Evolutionary conservation across 2,113 vertebrate species (phyloP).

Genomic region (Noctilio leporinus): DNA sequence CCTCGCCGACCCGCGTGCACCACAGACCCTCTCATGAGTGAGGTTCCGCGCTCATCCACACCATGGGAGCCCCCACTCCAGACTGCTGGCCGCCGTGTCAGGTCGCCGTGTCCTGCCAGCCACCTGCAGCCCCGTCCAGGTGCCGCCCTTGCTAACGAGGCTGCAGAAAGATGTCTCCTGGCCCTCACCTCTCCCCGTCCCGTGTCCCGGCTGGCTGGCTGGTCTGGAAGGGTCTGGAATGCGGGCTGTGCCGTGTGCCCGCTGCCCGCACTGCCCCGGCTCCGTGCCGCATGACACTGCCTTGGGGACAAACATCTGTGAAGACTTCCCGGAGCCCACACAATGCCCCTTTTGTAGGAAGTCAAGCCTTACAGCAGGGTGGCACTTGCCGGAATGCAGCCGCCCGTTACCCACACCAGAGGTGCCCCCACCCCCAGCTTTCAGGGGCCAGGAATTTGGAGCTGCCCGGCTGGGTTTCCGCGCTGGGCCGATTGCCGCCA

Average conservation of each 20-base stretch:
- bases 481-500: no score
- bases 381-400: neutral
- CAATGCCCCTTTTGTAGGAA: slow-evolving; percentile 57
- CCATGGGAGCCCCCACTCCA: rapidly evolving
- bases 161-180: neutral
- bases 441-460: neutral
- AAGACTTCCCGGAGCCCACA: slow-evolving; percentile 14
- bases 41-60: no score
- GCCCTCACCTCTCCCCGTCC: neutral
- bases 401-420: neutral
- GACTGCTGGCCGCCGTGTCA: neutral
- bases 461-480: neutral
- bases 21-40: rapidly evolving
- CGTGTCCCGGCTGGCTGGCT: neutral
- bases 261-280: rapidly evolving
- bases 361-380: neutral
- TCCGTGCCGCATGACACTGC: neutral
- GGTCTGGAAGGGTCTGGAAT: neutral
- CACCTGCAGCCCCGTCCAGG: no score
- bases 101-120: rapidly evolving
- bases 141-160: neutral
- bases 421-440: neutral
- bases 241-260: neutral
- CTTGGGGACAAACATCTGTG: neutral
- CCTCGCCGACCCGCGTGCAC: neutral